Base-by-base conservation (phyloP, 1,140 invertebrate species). In the Plodia interpunctella region DNA sequence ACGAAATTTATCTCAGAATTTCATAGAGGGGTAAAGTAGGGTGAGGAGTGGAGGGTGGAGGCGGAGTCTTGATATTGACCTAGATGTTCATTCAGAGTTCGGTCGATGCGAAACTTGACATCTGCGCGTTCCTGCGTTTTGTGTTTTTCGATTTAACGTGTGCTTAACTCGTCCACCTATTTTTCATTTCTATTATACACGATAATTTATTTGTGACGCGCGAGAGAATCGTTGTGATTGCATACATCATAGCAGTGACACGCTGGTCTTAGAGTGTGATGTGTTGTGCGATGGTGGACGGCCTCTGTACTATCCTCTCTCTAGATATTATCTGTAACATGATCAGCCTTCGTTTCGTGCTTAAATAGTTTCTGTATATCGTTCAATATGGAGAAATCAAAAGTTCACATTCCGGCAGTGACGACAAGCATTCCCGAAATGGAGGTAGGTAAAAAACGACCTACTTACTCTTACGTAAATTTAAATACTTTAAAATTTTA, bases 41-140 rank as follows among this genome's bases (percentile, higher is more conserved):
- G 74, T 58, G 72, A 56, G 68, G 68, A 72, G 76, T 60, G 38
- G 38, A 71, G 52, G 70, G 72, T 32, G 74, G 70, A 64, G 79
- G 76, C 68, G 70, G 80, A 80, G 81, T 77, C 75, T 87, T 88
- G 86, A 88, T 88, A 87, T 88, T 88, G 86, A 88, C 83, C 86
- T 88, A 88, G 81, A 87, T 88, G 83, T 86, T 88, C 86, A 88
- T 88, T 88, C 86, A 88, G 80, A 86, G 83, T 86, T 88, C 83
- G 86, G 86, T 87, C 86, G 86, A 88, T 88, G 83, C 79, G 82
- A 87, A 81, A 84, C 80, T 87, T 87, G 83, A 88, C 86, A 88
- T 87, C 86, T 87, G 86, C 86, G 86, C 86, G 86, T 74, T 86
- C 78, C 82, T 85, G 78, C 82, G 79, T 84, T 84, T 82, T 78